A percentile compares a stretch with the other conserved stretches of the same genome.
Evolutionary conservation across 2,113 vertebrate species (phyloP).

Genomic region (Euleptes europaea): DNA sequence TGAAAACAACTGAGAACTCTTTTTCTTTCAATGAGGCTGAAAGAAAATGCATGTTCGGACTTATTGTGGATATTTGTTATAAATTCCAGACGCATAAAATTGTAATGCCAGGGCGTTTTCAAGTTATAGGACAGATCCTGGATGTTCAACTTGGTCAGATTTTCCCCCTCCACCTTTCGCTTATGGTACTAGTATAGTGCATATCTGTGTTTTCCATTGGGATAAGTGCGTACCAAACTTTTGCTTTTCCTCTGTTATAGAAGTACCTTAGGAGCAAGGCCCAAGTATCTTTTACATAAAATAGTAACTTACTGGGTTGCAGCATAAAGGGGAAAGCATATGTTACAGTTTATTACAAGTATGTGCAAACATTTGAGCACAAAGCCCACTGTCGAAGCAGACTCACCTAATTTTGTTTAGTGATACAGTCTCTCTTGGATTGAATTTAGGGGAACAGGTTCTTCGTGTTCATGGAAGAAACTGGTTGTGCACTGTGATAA

Average conservation of each 20-base stretch:
- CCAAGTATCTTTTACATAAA: neutral
- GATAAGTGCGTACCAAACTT: too few species aligned
- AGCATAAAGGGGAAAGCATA: conserved; percentile 19
- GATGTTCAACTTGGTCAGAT: neutral
- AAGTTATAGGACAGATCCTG: neutral
- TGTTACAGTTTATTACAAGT: neutral
- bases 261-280: neutral
- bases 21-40: conserved; percentile 35
- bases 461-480: too few species aligned
- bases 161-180: neutral
- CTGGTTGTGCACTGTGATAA: too few species aligned
- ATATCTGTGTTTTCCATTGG: neutral
- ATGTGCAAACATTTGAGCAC: too few species aligned
- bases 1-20: conserved; percentile 55
- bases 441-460: too few species aligned
- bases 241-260: neutral
- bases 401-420: too few species aligned
- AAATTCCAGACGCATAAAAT: neutral
- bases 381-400: too few species aligned
- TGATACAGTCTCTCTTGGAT: too few species aligned
- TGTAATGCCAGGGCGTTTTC: neutral
- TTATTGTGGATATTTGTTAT: fast-evolving
- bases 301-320: conserved; percentile 13
- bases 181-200: neutral
- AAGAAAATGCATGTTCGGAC: neutral